These are phyloP conservation scores for Caenorhabditis macrosperma DNA, from an alignment of 2,888 invertebrate species.

Conservation along the genomic window DNA sequence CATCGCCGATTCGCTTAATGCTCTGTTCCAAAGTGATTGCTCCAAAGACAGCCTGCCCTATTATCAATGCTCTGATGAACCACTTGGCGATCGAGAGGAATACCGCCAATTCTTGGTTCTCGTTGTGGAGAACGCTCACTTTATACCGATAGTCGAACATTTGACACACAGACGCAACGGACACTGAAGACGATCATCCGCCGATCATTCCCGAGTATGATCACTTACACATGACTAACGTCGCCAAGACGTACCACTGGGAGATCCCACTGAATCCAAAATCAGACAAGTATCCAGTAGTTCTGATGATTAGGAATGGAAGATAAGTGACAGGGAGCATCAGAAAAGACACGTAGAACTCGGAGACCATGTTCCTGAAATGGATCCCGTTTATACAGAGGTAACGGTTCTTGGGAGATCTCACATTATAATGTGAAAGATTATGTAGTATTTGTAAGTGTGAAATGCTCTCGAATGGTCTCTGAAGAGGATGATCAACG, in stretches of 20 bases:
- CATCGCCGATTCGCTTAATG: too few relatives aligned
- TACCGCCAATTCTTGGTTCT: too few relatives aligned
- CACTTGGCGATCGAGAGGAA: too few relatives aligned
- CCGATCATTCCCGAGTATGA: too few relatives aligned
- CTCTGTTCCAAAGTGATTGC: too few relatives aligned
- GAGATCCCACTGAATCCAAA: constrained; percentile 24
- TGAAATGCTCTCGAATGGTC: constrained; percentile 16
- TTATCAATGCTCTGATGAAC: too few relatives aligned
- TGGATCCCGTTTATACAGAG: too few relatives aligned
- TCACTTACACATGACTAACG: constrained; percentile 14
- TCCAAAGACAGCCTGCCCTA: too few relatives aligned
- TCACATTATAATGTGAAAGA: constrained; percentile 19
- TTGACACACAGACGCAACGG: not conserved
- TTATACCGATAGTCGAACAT: constrained; percentile 15
- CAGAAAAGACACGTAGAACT: constrained; percentile 25
- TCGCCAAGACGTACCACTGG: constrained; percentile 21
- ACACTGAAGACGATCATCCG: too few relatives aligned
- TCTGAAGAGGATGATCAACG: constrained; percentile 6
- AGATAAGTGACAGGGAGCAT: constrained; percentile 40
- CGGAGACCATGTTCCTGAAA: constrained; percentile 28
- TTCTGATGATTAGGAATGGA: constrained; percentile 14
- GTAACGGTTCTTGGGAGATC: not conserved
- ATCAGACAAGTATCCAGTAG: constrained; percentile 21
- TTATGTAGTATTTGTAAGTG: constrained; percentile 25
- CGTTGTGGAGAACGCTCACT: not conserved